Base-by-base conservation (phyloP, 37 sponge, comb jelly and placozoan species). In the Mnemiopsis leidyi region DNA sequence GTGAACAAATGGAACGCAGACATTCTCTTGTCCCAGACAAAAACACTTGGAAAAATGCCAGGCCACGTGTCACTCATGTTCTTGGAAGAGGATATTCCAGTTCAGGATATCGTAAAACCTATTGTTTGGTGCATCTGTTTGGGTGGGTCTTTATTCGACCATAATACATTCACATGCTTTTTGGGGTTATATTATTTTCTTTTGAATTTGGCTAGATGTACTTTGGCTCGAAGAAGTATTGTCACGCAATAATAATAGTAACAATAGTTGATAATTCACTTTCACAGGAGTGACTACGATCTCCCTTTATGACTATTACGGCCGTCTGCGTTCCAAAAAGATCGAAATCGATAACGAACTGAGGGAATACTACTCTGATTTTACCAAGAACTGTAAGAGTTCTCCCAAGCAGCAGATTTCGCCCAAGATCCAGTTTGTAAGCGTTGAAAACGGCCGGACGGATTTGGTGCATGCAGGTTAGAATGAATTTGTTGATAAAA, bases 51-150 rank as follows among this genome's bases (percentile, higher is more conserved):
- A 0, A 85, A 85, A 85, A 40, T 85, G 24, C 90, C 90, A 7
- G 90, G 61, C 35, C 90, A 85, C 61, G 90, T 85, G 48, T 85
- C 90, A 24, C 90, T 85, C 61, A 40, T 85, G 61, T 85, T 85
- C 35, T 37, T 85, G 1, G 90, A 85, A 61, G 90, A 85, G 32
- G 35, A 40, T 23, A 37, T 39, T 0, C 90, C 90, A 20, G 36
- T 85, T 7, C 61, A 85, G 90, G 90, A 85, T 26, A 35, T 85
- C 16, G 90, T 85, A 0, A 85, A 85, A 39, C 90, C 90, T 29
- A 85, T 85, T 1, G 90, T 85, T 21, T 85, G 90, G 90, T 85
- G 90, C 61, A 85, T 85, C 2, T 85, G 90, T 39, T 33, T 85
- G 28, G 90, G 90, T 85, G 29, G 24, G 90, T 79, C 2, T 67